These are phyloP conservation scores for human DNA, from an alignment of 2,113 vertebrate genomes.

Conservation along the genomic window DNA sequence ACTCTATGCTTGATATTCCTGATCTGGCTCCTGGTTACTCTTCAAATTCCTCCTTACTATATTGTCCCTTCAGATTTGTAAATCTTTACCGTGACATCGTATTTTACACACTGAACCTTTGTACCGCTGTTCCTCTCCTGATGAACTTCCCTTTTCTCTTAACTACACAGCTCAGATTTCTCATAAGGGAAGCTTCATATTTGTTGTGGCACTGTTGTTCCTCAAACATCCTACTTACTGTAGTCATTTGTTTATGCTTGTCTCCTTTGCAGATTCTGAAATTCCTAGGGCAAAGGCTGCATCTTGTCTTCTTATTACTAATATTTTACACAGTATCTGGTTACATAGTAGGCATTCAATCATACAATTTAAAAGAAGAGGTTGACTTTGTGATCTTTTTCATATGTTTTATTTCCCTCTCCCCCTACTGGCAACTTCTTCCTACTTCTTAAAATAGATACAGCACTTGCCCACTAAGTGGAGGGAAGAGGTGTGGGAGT, in stretches of 20 bases:
- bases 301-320: background rate
- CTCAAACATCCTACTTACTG: background rate
- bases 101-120: background rate
- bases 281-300: background rate
- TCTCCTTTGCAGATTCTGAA: background rate
- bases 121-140: background rate
- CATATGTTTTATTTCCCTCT: background rate
- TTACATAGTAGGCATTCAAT: background rate
- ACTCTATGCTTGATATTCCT: background rate
- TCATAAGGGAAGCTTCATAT: background rate
- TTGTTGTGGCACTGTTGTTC: background rate
- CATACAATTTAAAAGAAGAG: background rate
- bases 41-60: background rate
- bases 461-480: background rate
- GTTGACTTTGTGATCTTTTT: background rate
- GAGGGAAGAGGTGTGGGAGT: background rate
- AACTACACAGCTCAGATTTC: background rate
- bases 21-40: background rate
- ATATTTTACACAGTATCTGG: background rate
- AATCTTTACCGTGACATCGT: background rate
- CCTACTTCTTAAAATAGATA: conserved; percentile 27
- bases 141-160: background rate
- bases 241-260: background rate
- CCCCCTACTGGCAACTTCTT: background rate
- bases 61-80: background rate